Base-by-base conservation (phyloP, 1,140 invertebrate species). In the Cherax destructor region DNA sequence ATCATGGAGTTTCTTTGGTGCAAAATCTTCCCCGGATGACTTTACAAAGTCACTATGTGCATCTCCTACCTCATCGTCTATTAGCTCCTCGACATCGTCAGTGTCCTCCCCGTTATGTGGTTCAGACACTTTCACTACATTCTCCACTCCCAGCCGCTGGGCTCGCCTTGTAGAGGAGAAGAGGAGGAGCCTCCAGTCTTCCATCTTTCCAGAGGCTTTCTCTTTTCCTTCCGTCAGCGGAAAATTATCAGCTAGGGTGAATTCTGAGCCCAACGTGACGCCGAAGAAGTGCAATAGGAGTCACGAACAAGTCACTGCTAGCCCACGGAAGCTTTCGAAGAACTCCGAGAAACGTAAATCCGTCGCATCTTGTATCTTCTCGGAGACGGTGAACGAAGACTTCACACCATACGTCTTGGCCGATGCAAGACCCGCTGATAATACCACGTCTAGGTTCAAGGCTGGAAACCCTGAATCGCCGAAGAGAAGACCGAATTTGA, bases 331-430 rank as follows among this genome's bases (percentile, higher is more conserved):
- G 4, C 5, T 69, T n/a, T 30, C 61, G n/a, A 50, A 41, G 61
- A 18, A 18, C 30, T 56, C 10, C 30, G 61, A 24, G n/a, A 78
- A 79, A 49, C 74, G 86, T 9, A 79, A 24, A 59, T 52, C 77
- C 21, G 47, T 88, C 59, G 61, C 72, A 24, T 88, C 77, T 18
- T 88, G 86, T 77, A 80, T 88, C 41, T 88, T 88, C 47, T 56
- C 77, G 4, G 77, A 80, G 13, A 24, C 77, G 16, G 77, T 80
- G 7, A 65, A 52, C 24, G 86, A 88, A 9, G 86, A 88, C 78
- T 80, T 47, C 41, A 88, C 77, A 56, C 86, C 86, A 4, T 88
- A 88, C 77, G 49, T 30, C 21, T 13, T 49, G 9, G 80, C 49
- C 18, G 10, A 16, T 5, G 47, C 21, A 21, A 69, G 47, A 76